Evolutionary conservation across 2,888 invertebrate species (phyloP).

Genomic region (Microplitis deprimator): DNA sequence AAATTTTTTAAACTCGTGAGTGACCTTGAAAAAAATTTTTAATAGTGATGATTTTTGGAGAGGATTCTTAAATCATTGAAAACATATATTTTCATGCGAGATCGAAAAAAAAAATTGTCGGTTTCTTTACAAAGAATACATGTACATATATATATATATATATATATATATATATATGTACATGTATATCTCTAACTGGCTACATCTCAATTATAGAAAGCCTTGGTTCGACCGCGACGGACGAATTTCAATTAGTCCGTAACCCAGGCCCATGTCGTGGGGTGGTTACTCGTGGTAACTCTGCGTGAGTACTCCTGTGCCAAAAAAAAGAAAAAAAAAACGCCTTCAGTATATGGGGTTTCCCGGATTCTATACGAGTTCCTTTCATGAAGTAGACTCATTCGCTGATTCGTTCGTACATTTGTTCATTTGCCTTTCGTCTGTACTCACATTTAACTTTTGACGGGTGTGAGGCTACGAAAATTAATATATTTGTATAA

Average conservation of each 20-base stretch:
- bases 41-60: too few relatives aligned
- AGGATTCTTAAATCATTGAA: too few relatives aligned
- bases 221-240: conserved; percentile 70
- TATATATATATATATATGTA: too few relatives aligned
- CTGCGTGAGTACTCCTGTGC: conserved; percentile 20
- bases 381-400: conserved; percentile 67
- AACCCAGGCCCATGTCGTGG: conserved; percentile 67
- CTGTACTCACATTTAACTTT: conserved; percentile 56
- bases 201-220: conserved; percentile 71
- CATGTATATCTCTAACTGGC: conserved; percentile 61
- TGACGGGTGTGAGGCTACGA: conserved; percentile 8
- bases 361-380: conserved; percentile 71
- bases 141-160: too few relatives aligned
- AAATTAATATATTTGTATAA: background rate
- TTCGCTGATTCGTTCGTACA: background rate
- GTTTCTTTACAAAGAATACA: too few relatives aligned
- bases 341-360: conserved; percentile 64
- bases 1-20: too few relatives aligned
- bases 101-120: too few relatives aligned
- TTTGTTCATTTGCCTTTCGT: conserved; percentile 69
- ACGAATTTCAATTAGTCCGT: conserved; percentile 71
- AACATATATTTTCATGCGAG: too few relatives aligned
- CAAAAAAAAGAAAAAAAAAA: background rate
- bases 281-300: conserved; percentile 44
- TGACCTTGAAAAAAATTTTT: too few relatives aligned